These are phyloP conservation scores for Parauchenoglanis ngamensis DNA, from an alignment of 2,797 vertebrate genomes.

Conservation along the genomic window DNA sequence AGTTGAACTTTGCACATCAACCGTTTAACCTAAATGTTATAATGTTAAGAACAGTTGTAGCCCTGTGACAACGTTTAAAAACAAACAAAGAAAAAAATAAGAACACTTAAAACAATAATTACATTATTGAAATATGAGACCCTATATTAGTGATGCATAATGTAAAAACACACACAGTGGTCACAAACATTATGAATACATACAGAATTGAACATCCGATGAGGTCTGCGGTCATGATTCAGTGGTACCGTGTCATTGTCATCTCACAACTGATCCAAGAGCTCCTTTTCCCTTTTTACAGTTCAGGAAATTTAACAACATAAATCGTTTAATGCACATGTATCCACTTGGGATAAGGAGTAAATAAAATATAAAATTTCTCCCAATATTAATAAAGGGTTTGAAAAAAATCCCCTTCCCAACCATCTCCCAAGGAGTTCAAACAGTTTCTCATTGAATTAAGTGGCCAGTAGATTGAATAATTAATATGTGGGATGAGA, in stretches of 20 bases:
- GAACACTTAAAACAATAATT: slow-evolving; percentile 37
- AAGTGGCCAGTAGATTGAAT: slow-evolving; percentile 22
- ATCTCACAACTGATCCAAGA: slow-evolving; percentile 42
- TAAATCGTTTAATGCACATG: slow-evolving; percentile 14
- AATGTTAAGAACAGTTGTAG: slow-evolving; percentile 22
- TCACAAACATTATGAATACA: slow-evolving; percentile 61
- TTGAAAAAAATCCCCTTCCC: not conserved
- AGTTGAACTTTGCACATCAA: slow-evolving; percentile 25
- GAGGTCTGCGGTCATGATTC: slow-evolving; percentile 51
- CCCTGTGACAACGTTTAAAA: slow-evolving; percentile 35
- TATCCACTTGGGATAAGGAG: slow-evolving; percentile 8
- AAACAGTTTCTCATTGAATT: slow-evolving; percentile 9
- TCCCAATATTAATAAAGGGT: slow-evolving; percentile 6
- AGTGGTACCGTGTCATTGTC: slow-evolving; percentile 53
- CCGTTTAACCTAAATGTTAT: slow-evolving; percentile 34
- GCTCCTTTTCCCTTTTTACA: slow-evolving; percentile 41
- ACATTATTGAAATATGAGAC: slow-evolving; percentile 56
- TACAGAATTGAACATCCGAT: slow-evolving; percentile 49
- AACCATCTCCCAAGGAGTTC: not conserved
- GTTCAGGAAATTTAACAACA: slow-evolving; percentile 17
- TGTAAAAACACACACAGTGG: slow-evolving; percentile 68
- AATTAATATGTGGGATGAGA: not conserved
- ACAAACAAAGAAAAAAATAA: slow-evolving; percentile 18
- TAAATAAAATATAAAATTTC: slow-evolving; percentile 28
- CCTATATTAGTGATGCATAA: slow-evolving; percentile 59